Percentiles rank a stretch among this genome's conserved stretches.
Conservation (phyloP, 2,888 invertebrate genomes). For the Nomada hirtipes region DNA sequence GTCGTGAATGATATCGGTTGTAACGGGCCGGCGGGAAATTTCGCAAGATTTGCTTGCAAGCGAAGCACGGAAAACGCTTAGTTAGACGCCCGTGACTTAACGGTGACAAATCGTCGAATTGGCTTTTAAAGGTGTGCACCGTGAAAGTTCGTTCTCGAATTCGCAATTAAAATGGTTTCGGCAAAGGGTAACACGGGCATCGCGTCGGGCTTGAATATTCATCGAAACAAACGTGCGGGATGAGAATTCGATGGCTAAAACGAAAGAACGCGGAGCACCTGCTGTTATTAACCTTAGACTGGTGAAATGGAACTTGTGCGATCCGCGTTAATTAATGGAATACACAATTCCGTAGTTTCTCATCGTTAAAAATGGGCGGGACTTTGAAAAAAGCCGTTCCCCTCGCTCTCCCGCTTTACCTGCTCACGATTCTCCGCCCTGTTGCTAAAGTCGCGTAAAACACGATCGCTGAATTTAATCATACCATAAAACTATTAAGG, state of each 20-base stretch:
- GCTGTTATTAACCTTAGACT: neutral
- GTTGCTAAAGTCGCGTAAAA: neutral
- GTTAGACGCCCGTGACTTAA: too few relatives aligned
- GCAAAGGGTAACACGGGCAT: conserved; percentile 8
- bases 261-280: conserved; percentile 6
- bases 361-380: too few relatives aligned
- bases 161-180: conserved; percentile 35
- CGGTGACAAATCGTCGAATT: too few relatives aligned
- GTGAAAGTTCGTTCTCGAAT: conserved; percentile 2
- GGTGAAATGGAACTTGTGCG: neutral
- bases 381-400: too few relatives aligned
- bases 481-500: neutral
- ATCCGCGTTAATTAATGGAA: neutral
- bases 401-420: too few relatives aligned
- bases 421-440: too few relatives aligned
- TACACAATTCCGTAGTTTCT: neutral
- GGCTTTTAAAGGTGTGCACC: too few relatives aligned
- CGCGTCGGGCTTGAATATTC: conserved; percentile 58
- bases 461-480: neutral
- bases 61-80: neutral
- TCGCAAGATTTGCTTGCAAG: neutral
- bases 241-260: conserved; percentile 54
- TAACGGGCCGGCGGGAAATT: neutral
- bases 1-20: neutral
- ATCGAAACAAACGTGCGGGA: conserved; percentile 50